These are phyloP conservation scores for Lordiphosa mommai DNA, from an alignment of 1,140 invertebrate species.

Conservation along the genomic window DNA sequence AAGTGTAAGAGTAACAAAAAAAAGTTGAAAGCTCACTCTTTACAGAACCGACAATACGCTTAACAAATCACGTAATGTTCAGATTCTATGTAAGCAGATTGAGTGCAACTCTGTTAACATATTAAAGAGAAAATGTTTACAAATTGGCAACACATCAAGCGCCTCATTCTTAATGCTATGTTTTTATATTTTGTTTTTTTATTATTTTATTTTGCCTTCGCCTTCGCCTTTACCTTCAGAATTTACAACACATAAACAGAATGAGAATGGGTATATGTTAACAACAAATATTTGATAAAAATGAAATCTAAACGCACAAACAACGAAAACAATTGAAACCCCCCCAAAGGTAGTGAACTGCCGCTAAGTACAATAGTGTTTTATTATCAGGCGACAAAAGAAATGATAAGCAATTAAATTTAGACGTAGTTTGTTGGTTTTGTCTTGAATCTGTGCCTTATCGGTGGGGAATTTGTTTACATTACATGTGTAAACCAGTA, in stretches of 20 bases:
- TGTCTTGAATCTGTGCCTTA: slow-evolving; percentile 15
- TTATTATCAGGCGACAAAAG: slow-evolving; percentile 30
- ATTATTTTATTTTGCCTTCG: slow-evolving; percentile 12
- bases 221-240: slow-evolving; percentile 26
- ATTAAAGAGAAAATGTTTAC: not conserved
- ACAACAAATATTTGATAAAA: slow-evolving; percentile 52
- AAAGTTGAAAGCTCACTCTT: too few relatives aligned
- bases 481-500: slow-evolving; percentile 21
- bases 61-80: too few relatives aligned
- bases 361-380: not conserved
- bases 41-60: too few relatives aligned
- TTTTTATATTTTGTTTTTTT: not conserved
- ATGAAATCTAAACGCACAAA: slow-evolving; percentile 33
- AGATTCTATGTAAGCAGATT: too few relatives aligned
- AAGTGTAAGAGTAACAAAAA: too few relatives aligned
- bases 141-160: not conserved
- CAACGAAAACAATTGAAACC: slow-evolving; percentile 32
- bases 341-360: not conserved
- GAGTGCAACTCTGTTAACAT: not conserved
- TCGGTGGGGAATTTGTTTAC: slow-evolving; percentile 25
- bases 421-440: slow-evolving; percentile 31
- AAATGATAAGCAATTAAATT: slow-evolving; percentile 44
- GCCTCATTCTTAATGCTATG: not conserved
- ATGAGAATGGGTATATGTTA: slow-evolving; percentile 26
- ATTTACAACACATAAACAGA: slow-evolving; percentile 31